phyloP scores from a whole-genome alignment of 1,140 invertebrate species.

The Penaeus japonicus region DNA sequence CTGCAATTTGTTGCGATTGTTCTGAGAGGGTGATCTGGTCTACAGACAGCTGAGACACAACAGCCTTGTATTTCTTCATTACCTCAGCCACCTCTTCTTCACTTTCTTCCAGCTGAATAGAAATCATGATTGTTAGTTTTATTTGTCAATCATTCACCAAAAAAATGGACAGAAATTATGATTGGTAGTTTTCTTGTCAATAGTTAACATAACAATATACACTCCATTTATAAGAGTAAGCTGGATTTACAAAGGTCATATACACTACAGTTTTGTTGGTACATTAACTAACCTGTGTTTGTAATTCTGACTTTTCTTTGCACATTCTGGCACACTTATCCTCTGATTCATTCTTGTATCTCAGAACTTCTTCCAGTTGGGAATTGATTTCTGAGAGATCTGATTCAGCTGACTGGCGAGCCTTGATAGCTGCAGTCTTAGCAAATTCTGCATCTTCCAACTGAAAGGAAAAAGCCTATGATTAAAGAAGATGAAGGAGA shows the following conservation, averaged over 20 bases:
- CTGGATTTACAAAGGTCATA: not conserved
- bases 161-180: too few relatives aligned
- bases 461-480: constrained; percentile 63
- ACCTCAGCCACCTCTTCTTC: constrained; percentile 67
- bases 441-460: constrained; percentile 90
- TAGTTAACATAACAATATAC: too few relatives aligned
- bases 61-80: constrained; percentile 89
- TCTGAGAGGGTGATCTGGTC: constrained; percentile 85
- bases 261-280: not conserved
- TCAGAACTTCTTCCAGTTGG: constrained; percentile 80
- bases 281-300: constrained; percentile 72
- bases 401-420: constrained; percentile 80
- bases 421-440: constrained; percentile 81
- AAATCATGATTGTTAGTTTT: not conserved
- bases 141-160: too few relatives aligned
- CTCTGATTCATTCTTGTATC: constrained; percentile 80
- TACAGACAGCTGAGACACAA: constrained; percentile 83
- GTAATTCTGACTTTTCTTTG: constrained; percentile 81
- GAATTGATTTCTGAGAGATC: constrained; percentile 79
- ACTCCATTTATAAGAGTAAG: too few relatives aligned
- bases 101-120: constrained; percentile 52
- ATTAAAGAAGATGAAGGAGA: constrained; percentile 18
- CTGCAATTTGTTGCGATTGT: constrained; percentile 78
- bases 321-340: constrained; percentile 76
- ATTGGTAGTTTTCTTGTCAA: too few relatives aligned